Conservation (phyloP, 2,113 vertebrate genomes). For the Toxotes jaculatrix region DNA sequence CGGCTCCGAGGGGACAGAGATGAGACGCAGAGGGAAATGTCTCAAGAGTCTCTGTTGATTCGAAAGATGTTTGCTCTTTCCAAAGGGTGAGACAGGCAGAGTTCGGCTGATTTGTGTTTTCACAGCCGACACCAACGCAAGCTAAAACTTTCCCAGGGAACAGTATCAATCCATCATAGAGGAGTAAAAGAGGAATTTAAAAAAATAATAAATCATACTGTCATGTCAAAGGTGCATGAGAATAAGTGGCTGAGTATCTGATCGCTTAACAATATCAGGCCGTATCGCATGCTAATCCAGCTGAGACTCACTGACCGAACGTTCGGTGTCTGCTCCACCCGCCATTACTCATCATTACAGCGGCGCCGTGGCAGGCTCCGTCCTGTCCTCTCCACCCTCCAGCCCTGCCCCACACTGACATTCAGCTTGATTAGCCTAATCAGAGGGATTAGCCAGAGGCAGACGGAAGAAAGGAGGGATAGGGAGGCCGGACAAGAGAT, state of each 20-base stretch:
- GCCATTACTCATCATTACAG: slow-evolving; percentile 71
- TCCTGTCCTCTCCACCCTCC: slow-evolving; percentile 49
- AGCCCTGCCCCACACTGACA: slow-evolving; percentile 60
- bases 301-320: slow-evolving; percentile 32
- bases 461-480: slow-evolving; percentile 17
- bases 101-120: slow-evolving; percentile 15
- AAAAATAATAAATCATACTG: slow-evolving; percentile 1
- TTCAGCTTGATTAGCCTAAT: slow-evolving; percentile 74
- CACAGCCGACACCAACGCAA: not conserved
- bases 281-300: slow-evolving; percentile 16
- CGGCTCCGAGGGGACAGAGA: slow-evolving; percentile 51
- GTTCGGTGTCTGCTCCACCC: slow-evolving; percentile 42
- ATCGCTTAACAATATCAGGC: slow-evolving; percentile 12
- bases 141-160: not conserved
- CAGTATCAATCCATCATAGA: slow-evolving; percentile 20
- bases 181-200: slow-evolving; percentile 3
- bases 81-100: slow-evolving; percentile 15
- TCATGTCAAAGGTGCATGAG: slow-evolving; percentile 27
- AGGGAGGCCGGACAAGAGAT: slow-evolving; percentile 25
- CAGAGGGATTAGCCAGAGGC: slow-evolving; percentile 68
- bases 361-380: slow-evolving; percentile 24
- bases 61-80: slow-evolving; percentile 49
- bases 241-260: slow-evolving; percentile 13
- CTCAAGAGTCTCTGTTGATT: slow-evolving; percentile 34
- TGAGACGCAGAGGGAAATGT: slow-evolving; percentile 13